phyloP scores from a whole-genome alignment of 1,140 invertebrate species.

The Sitophilus oryzae region DNA sequence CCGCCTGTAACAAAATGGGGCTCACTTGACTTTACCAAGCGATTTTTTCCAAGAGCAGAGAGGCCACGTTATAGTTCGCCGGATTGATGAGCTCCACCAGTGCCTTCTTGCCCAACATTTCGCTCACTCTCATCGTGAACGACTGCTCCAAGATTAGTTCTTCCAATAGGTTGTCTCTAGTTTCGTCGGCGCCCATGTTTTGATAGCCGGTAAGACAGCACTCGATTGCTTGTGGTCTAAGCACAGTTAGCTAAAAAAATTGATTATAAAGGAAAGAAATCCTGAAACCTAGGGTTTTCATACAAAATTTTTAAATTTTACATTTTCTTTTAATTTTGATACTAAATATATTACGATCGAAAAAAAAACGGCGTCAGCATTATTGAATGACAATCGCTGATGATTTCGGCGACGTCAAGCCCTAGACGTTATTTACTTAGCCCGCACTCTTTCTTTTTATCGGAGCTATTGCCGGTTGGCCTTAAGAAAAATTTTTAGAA shows the following conservation, averaged over 20 bases:
- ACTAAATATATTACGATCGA: too few relatives aligned
- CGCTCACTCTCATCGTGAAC: constrained; percentile 53
- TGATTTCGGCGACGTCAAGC: too few relatives aligned
- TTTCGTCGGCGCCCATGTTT: constrained; percentile 38
- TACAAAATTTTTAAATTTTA: background rate
- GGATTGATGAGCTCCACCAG: constrained; percentile 51
- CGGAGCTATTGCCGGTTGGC: too few relatives aligned
- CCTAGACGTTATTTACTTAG: too few relatives aligned
- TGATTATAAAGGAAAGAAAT: background rate
- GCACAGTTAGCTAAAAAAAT: constrained; percentile 47
- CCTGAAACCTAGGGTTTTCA: background rate
- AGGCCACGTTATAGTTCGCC: constrained; percentile 36
- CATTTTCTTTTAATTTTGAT: too few relatives aligned
- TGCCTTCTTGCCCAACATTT: constrained; percentile 45
- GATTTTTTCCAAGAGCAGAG: constrained; percentile 38
- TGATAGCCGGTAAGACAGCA: constrained; percentile 60
- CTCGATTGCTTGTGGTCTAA: constrained; percentile 68
- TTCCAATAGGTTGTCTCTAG: constrained; percentile 46
- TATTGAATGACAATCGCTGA: too few relatives aligned
- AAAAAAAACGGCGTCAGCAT: too few relatives aligned
- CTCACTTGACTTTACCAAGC: constrained; percentile 36
- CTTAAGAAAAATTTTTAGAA: too few relatives aligned
- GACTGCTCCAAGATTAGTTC: constrained; percentile 45
- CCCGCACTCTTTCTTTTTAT: too few relatives aligned
- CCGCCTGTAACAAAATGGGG: constrained; percentile 37